These are phyloP conservation scores for Natrix natrix DNA, from an alignment of 2,797 vertebrate species.

Conservation along the genomic window DNA sequence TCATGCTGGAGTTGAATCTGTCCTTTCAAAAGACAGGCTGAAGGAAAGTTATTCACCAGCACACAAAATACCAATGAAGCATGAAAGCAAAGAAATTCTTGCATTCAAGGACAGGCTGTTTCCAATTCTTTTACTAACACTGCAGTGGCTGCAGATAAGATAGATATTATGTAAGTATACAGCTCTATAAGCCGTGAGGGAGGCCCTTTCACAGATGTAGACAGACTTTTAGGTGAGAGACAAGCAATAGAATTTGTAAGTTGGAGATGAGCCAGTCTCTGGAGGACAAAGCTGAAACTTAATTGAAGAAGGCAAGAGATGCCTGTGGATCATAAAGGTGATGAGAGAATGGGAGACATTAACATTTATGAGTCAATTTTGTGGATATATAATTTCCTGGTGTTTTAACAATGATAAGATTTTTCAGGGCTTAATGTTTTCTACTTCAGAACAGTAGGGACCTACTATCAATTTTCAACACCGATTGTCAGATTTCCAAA, in stretches of 20 bases:
- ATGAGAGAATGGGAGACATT: neutral
- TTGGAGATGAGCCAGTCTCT: neutral
- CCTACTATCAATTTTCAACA: neutral
- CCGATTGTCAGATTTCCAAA: neutral
- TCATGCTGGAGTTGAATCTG: conserved; percentile 67
- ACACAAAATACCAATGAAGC: conserved; percentile 78
- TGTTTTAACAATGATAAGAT: neutral
- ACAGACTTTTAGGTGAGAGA: neutral
- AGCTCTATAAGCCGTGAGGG: neutral
- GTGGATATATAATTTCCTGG: neutral
- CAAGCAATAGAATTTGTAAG: neutral
- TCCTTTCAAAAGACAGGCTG: conserved; percentile 65
- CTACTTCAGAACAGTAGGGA: neutral
- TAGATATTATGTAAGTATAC: neutral
- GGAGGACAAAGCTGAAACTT: neutral
- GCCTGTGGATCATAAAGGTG: neutral
- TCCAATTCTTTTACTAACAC: conserved; percentile 9
- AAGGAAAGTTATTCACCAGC: conserved; percentile 67
- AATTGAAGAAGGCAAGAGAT: neutral
- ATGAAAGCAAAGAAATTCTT: conserved; percentile 71
- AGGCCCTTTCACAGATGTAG: neutral
- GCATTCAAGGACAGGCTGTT: conserved; percentile 22
- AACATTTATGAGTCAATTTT: neutral
- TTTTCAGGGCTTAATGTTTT: neutral
- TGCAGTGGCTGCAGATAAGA: neutral